Percentiles rank a stretch among this genome's conserved stretches.
Conservation (phyloP, 2,888 invertebrate species). For the Diplazon laetatorius region DNA sequence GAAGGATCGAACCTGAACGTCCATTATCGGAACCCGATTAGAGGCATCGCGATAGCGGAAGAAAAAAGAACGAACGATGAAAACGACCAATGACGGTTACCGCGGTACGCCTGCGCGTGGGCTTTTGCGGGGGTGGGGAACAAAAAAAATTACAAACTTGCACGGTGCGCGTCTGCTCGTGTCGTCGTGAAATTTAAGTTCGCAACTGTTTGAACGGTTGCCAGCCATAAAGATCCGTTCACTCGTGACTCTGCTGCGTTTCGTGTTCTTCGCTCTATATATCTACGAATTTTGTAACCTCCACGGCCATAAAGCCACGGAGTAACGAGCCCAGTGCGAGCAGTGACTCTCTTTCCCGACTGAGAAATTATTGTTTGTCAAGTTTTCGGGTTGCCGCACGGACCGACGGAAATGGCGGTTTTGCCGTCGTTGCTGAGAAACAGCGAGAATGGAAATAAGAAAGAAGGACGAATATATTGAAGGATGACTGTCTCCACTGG, state of each 20-base stretch:
- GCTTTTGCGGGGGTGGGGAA: constrained; percentile 17
- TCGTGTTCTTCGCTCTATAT: constrained; percentile 1
- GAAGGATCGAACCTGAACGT: constrained; percentile 39
- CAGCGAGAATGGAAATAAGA: constrained; percentile 5
- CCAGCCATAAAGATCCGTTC: constrained; percentile 71
- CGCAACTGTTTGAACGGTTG: constrained; percentile 76
- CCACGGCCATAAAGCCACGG: constrained; percentile 3
- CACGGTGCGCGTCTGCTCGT: constrained; percentile 47
- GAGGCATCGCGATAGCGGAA: constrained; percentile 28
- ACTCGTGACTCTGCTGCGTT: constrained; percentile 1
- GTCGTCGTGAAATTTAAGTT: constrained; percentile 73
- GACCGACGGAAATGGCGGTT: constrained; percentile 50
- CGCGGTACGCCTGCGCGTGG: constrained; percentile 38
- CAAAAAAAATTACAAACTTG: constrained; percentile 53
- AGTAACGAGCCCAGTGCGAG: constrained; percentile 35
- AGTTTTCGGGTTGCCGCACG: constrained; percentile 59
- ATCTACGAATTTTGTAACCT: not conserved
- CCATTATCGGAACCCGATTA: constrained; percentile 72
- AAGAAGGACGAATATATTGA: constrained; percentile 42
- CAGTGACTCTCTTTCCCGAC: constrained; percentile 51
- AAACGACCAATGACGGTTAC: too few species aligned
- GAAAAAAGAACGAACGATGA: constrained; percentile 33
- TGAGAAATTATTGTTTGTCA: constrained; percentile 68
- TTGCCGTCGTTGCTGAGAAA: constrained; percentile 41
- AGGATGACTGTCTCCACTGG: constrained; percentile 44